These are phyloP conservation scores for Siniperca scherzeri DNA, from an alignment of 2,797 vertebrate genomes.

Conservation along the genomic window DNA sequence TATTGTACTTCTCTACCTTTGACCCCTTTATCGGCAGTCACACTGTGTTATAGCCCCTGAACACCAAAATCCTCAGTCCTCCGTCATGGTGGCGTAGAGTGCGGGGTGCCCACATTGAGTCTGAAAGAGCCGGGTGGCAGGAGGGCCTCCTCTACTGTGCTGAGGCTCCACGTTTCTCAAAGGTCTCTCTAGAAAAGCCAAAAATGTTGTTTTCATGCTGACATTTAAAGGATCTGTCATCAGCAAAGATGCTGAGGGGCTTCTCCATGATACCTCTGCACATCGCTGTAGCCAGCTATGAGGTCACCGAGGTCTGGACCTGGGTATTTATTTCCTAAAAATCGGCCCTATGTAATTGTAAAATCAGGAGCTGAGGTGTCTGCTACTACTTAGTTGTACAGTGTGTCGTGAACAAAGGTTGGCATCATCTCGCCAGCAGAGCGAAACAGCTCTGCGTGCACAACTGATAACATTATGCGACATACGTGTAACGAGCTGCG, in stretches of 20 bases:
- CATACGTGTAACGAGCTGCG: background rate
- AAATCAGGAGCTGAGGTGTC: too few relatives aligned
- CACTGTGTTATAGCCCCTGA: background rate
- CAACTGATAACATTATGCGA: too few relatives aligned
- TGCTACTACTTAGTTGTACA: too few relatives aligned
- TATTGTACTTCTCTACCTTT: background rate
- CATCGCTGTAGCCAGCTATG: too few relatives aligned
- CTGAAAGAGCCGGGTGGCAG: conserved; percentile 27
- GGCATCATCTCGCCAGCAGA: too few relatives aligned
- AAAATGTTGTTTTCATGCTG: background rate
- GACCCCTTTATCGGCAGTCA: background rate
- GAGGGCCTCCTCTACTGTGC: background rate
- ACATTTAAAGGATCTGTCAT: conserved; percentile 23
- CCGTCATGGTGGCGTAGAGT: background rate
- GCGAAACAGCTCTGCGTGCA: too few relatives aligned
- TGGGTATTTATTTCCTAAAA: too few relatives aligned
- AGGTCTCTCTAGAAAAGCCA: background rate
- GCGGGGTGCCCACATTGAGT: background rate
- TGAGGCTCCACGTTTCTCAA: background rate
- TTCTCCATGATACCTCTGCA: conserved; percentile 11
- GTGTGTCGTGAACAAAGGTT: too few relatives aligned
- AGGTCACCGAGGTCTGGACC: too few relatives aligned
- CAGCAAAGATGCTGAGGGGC: background rate
- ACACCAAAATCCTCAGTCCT: background rate
- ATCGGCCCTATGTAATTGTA: too few relatives aligned